Percentiles rank a stretch among this genome's conserved stretches.
Evolutionary conservation across 1,140 invertebrate species (phyloP).

Genomic region (Globodera rostochiensis): DNA sequence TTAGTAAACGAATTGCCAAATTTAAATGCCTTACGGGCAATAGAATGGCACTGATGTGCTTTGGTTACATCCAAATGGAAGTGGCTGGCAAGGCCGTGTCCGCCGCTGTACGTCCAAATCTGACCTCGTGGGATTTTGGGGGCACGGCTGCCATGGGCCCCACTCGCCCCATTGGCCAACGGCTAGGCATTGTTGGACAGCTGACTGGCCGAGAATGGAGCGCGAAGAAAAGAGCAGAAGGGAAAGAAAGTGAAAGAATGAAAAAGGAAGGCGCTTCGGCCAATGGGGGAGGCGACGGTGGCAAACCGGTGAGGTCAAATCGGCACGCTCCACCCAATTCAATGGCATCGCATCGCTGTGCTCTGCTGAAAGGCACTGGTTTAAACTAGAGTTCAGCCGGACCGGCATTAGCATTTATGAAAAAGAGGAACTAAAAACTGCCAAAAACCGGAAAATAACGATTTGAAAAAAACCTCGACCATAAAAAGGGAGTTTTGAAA

Average conservation of each 20-base stretch:
- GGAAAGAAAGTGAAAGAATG: neutral
- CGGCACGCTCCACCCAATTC: neutral
- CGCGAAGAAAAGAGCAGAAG: neutral
- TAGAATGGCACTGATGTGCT: constrained; percentile 4
- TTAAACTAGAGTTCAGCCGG: neutral
- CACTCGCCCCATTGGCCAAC: constrained; percentile 23
- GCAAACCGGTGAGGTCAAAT: neutral
- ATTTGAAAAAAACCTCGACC: too few relatives aligned
- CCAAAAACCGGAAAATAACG: too few relatives aligned
- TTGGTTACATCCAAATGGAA: constrained; percentile 1
- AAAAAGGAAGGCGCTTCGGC: neutral
- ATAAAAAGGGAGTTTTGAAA: too few relatives aligned
- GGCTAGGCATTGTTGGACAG: neutral
- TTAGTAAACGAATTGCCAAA: neutral
- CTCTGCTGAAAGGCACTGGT: neutral
- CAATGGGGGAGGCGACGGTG: neutral
- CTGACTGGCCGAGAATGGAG: neutral
- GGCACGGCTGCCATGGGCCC: constrained; percentile 16
- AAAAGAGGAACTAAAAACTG: too few relatives aligned
- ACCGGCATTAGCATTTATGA: too few relatives aligned
- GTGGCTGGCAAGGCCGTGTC: constrained; percentile 17
- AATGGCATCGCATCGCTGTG: constrained; percentile 5
- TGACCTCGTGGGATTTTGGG: neutral
- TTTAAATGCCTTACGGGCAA: constrained; percentile 21
- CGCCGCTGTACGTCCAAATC: constrained; percentile 13